Base-by-base conservation (phyloP, 2,888 invertebrate species). In the Erebia epiphron region DNA sequence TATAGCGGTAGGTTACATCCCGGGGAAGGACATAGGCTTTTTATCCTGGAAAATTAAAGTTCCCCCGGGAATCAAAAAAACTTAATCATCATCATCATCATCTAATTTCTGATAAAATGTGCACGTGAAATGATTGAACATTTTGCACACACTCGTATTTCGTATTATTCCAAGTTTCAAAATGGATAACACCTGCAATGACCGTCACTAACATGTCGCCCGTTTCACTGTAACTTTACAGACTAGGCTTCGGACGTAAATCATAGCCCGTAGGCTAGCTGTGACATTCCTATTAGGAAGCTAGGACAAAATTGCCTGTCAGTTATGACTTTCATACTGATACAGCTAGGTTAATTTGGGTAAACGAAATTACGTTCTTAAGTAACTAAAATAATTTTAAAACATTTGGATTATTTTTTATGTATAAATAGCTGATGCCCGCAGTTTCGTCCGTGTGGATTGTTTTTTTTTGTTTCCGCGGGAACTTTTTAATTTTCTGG, bases 271-370 rank as follows among this genome's bases (percentile, higher is more conserved):
- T 14, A 13, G 11, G 11, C 13, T 13, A 7, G 7, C 7, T 7
- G 16, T 18, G 46, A 18, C 46, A 21, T 21, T 46, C 13, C 61
- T 21, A 62, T 62, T 62, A 62, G 46, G 46, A 49, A 46, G 61
- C 46, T 62, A 18, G 18, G 13, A 62, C 61, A 62, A 49, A 43
- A 62, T 62, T 61, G 46, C 46, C 13, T 46, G 43, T 46, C 43
- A 61, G 43, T 21, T 14, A 21, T 2, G 16, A 18, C 2, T 5
- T 21, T 46, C 46, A 9, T 13, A 11, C 18, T 35, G 35, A 35
- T 35, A 1, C 35, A 35, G 35, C 1, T 49, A 49, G 46, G 46
- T 21, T 46, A 62, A 21, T 18, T 46, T 60, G 9, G n/a, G 26
- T 1, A 11, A n/a, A 11, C 16, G 16, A 41, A 41, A 60, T 2